Conservation (phyloP, 2,888 invertebrate genomes). For the Pocota personata region DNA sequence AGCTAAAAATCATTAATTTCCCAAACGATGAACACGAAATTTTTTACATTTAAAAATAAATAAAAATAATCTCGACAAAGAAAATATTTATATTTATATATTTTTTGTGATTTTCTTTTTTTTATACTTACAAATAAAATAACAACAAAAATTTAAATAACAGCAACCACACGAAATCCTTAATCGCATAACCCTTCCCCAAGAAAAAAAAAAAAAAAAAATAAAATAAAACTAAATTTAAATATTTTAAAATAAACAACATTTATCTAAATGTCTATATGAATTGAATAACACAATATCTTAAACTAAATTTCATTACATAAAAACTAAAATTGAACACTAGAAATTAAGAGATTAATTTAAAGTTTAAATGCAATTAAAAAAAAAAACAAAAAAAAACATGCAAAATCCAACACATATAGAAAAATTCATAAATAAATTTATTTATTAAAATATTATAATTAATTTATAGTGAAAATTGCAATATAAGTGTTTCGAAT, state of each 20-base stretch:
- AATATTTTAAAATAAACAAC: conserved; percentile 44
- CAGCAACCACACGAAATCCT: conserved; percentile 42
- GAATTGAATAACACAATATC: conserved; percentile 72
- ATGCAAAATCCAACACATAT: conserved; percentile 19
- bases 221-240: conserved; percentile 10
- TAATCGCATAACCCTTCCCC: conserved; percentile 13
- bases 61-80: conserved; percentile 57
- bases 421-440: conserved; percentile 57
- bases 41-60: conserved; percentile 69
- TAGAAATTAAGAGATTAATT: conserved; percentile 51
- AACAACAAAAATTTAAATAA: conserved; percentile 32
- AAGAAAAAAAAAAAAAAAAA: conserved; percentile 49
- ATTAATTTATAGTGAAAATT: conserved; percentile 21
- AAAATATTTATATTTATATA: conserved; percentile 68
- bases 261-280: conserved; percentile 66
- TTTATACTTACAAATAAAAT: conserved; percentile 44
- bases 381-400: conserved; percentile 57
- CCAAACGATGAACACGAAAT: conserved; percentile 65
- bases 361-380: conserved; percentile 46
- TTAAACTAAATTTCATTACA: conserved; percentile 27
- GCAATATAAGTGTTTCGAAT: conserved; percentile 44
- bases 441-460: conserved; percentile 49
- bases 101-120: conserved; percentile 65
- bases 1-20: conserved; percentile 64
- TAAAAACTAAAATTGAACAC: conserved; percentile 39